Evolutionary conservation across 2,888 invertebrate genomes (phyloP), one percentile per base, ranked within the genome.

Genomic region (Sphaerophoria rueppellii): DNA sequence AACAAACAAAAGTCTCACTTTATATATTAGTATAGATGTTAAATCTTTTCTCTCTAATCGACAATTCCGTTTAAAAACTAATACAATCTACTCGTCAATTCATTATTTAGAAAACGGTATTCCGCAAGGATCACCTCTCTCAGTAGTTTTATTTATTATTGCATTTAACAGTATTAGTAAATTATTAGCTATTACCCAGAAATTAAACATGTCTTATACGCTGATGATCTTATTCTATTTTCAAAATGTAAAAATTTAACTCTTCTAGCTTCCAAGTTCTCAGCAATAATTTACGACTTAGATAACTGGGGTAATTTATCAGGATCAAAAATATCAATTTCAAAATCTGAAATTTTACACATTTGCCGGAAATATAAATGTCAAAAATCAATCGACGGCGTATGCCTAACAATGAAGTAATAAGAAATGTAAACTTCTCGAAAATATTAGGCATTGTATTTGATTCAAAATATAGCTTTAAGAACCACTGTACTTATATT

Each of bases 281-380:
- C 60, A 40, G 40, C 37, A 7, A 40, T 9, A 7, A 6, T 40
- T 40, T 6, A 6, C 6, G 40, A 40, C 9, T 7, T 40, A 7
- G 6, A 6, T 7, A 40, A 6, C 40, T 40, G 40, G 40, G 6
- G 40, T 40, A 7, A 6, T 9, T 40, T 7, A 6, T 40, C 40
- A 1, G 40, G 40, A 7, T 40, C 40, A 40, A 40, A 40, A 40
- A 40, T 40, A 7, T 40, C 34, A 40, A 24, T 60, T 0, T 37
- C 37, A 40, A 60, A 60, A 43, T 40, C 16, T 60, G 7, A 58
- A 58, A n/a, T 40, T 40, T 40, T 40, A 40, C 40, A 40, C 40
- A 40, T 9, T 9, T 40, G 40, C 9, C 6, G 40, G 0, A 60
- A 60, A 60, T 40, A 14, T 16, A 50, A 16, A 16, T 50, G 16